A percentile compares a stretch with the other conserved stretches of the same genome.
phyloP scores from a whole-genome alignment of 2,888 invertebrate species.

The Amblyteles armatorius region DNA sequence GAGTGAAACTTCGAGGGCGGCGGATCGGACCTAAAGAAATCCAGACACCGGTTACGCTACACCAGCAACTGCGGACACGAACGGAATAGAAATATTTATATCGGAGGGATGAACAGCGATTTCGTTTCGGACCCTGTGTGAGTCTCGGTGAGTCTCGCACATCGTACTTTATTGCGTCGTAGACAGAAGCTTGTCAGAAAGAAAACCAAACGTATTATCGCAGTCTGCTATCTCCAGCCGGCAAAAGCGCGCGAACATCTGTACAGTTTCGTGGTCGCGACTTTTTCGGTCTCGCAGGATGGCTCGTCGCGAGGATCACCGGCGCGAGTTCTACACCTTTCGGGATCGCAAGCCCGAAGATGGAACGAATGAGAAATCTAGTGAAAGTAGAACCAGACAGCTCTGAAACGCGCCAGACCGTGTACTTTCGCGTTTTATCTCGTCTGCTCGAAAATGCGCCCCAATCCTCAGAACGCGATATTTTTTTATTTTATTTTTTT shows the following conservation, averaged over 20 bases:
- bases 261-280: neutral
- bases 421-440: conserved; percentile 22
- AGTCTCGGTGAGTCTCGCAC: too few species aligned
- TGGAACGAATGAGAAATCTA: conserved; percentile 13
- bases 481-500: conserved; percentile 42
- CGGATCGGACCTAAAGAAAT: conserved; percentile 39
- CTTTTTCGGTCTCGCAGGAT: conserved; percentile 22
- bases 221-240: neutral
- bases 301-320: conserved; percentile 9
- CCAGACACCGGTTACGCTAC: neutral
- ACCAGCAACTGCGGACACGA: conserved; percentile 45
- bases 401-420: conserved; percentile 17
- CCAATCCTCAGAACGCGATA: conserved; percentile 26
- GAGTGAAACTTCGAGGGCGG: conserved; percentile 74
- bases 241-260: neutral
- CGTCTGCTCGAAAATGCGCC: conserved; percentile 29
- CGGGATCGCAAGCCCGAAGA: conserved; percentile 2
- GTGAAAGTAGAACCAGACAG: conserved; percentile 24
- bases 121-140: conserved; percentile 34
- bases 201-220: neutral
- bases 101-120: conserved; percentile 73
- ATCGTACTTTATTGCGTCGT: too few species aligned
- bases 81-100: conserved; percentile 76
- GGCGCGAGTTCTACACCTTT: neutral
- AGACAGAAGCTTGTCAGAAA: neutral